These are phyloP conservation scores for Fragum whitleyi DNA, from an alignment of 2,888 invertebrate genomes.

Conservation along the genomic window DNA sequence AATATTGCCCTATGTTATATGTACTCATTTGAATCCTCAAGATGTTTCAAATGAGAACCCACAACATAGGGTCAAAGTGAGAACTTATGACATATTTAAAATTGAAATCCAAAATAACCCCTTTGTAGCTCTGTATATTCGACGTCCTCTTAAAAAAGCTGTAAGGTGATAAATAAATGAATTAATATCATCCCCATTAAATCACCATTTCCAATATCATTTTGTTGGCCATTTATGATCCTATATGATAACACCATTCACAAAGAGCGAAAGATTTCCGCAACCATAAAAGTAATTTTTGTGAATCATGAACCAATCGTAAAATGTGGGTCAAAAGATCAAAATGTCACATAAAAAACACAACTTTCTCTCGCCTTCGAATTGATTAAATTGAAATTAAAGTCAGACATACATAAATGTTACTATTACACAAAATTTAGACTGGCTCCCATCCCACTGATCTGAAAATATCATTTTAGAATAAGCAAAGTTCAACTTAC, in stretches of 20 bases:
- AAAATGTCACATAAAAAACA: neutral
- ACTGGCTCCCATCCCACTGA: too few relatives aligned
- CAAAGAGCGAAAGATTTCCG: neutral
- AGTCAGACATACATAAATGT: too few relatives aligned
- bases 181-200: conserved; percentile 1
- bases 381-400: neutral
- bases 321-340: neutral
- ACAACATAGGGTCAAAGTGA: too few relatives aligned
- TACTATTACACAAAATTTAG: too few relatives aligned
- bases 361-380: neutral
- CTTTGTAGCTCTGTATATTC: too few relatives aligned
- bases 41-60: too few relatives aligned
- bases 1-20: too few relatives aligned
- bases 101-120: too few relatives aligned
- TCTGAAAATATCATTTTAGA: too few relatives aligned
- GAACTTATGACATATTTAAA: too few relatives aligned
- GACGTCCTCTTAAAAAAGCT: neutral
- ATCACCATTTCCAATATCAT: neutral
- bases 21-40: too few relatives aligned
- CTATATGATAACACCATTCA: conserved; percentile 1
- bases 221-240: neutral
- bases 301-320: neutral
- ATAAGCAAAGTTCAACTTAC: too few relatives aligned
- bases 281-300: neutral
- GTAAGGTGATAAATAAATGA: neutral